Conservation (phyloP, 1,140 invertebrate genomes). For the Caenorhabditis inopinata region DNA sequence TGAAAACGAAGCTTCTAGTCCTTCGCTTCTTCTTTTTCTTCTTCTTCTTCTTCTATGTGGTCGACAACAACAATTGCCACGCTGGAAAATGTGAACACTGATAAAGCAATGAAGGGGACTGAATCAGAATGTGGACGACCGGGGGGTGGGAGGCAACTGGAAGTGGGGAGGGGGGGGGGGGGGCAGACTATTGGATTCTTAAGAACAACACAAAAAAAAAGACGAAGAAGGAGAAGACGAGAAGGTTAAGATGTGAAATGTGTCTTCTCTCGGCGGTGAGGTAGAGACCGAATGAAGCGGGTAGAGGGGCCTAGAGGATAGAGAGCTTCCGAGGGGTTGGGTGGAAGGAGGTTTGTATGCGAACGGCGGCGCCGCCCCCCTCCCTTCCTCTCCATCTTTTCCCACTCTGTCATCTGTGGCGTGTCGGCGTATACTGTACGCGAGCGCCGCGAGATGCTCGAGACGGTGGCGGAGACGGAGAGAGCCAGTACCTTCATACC, state of each 20-base stretch:
- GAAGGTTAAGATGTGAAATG: slow-evolving; percentile 14
- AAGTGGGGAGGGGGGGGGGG: not conserved
- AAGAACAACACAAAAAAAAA: too few relatives aligned
- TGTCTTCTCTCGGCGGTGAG: not conserved
- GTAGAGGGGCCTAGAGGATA: not conserved
- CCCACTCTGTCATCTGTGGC: too few relatives aligned
- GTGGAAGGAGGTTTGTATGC: slow-evolving; percentile 25
- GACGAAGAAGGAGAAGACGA: not conserved
- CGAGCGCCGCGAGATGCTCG: not conserved
- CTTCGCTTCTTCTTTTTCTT: too few relatives aligned
- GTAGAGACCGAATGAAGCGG: not conserved
- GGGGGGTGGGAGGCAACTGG: not conserved
- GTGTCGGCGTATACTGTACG: slow-evolving; percentile 8
- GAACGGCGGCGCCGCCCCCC: not conserved
- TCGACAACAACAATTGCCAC: slow-evolving; percentile 7
- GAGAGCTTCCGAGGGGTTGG: slow-evolving; percentile 18
- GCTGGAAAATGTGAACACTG: not conserved
- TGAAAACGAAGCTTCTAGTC: not conserved
- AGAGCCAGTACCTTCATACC: not conserved
- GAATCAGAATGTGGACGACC: too few relatives aligned
- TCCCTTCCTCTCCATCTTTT: not conserved
- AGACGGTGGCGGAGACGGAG: not conserved
- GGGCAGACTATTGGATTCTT: too few relatives aligned
- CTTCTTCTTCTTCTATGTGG: not conserved
- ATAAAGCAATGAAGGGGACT: not conserved